Evolutionary conservation across 2,113 vertebrate species (phyloP).

Genomic region (Cyprinodon brontotheroides): DNA sequence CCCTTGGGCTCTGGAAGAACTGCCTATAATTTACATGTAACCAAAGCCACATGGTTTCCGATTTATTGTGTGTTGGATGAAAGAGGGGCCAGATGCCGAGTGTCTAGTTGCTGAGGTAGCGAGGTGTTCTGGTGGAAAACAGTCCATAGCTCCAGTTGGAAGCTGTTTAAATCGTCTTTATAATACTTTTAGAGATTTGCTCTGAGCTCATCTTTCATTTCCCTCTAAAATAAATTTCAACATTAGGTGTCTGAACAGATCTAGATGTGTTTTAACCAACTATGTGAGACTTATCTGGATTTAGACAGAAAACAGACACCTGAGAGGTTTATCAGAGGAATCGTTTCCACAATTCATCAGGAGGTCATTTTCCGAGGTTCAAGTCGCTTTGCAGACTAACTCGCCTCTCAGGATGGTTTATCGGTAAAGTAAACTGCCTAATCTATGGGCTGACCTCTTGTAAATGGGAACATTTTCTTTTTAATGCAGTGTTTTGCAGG

Average conservation of each 20-base stretch:
- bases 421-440: conserved; percentile 57
- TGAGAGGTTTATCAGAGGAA: conserved; percentile 45
- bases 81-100: conserved; percentile 67
- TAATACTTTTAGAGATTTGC: conserved; percentile 22
- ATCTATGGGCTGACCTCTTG: conserved; percentile 65
- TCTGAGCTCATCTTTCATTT: conserved; percentile 2
- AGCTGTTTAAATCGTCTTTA: conserved; percentile 15
- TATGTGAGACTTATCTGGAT: conserved; percentile 10
- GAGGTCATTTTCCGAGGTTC: conserved; percentile 16
- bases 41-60: conserved; percentile 67
- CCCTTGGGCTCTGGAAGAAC: conserved; percentile 63
- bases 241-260: conserved; percentile 12
- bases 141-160: conserved; percentile 36
- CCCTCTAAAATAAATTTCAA: conserved; percentile 13
- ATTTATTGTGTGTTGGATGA: conserved; percentile 77
- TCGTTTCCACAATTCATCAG: conserved; percentile 24
- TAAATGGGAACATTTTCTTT: conserved; percentile 74
- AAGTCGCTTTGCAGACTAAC: conserved; percentile 19
- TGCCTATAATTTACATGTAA: conserved; percentile 80
- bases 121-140: conserved; percentile 38
- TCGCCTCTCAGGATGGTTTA: conserved; percentile 65
- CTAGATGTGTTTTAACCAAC: not conserved
- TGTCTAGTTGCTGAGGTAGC: conserved; percentile 66
- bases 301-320: conserved; percentile 30
- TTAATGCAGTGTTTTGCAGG: conserved; percentile 54